phyloP scores from a whole-genome alignment of 2,113 vertebrate genomes.

The Apeltes quadracus region DNA sequence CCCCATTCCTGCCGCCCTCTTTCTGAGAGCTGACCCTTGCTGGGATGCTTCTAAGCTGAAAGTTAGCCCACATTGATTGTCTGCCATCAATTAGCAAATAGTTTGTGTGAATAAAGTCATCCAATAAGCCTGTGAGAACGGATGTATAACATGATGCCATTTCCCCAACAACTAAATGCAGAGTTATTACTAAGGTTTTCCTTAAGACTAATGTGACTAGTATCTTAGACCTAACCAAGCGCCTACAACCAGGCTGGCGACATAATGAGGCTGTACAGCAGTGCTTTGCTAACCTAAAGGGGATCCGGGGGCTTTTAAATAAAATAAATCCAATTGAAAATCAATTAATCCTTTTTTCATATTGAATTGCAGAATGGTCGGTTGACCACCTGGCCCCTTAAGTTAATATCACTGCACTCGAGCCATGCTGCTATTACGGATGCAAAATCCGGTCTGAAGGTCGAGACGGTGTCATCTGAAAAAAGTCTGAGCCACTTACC shows the following conservation, averaged over 20 bases:
- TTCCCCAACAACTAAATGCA: conserved; percentile 2
- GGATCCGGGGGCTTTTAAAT: background rate
- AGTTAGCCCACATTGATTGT: conserved; percentile 61
- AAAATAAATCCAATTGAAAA: background rate
- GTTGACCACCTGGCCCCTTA: background rate
- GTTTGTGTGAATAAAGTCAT: background rate
- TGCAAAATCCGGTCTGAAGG: background rate
- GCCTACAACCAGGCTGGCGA: background rate
- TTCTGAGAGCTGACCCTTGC: conserved; percentile 64
- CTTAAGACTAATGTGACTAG: background rate
- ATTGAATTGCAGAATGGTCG: background rate
- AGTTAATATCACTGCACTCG: background rate
- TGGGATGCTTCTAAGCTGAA: conserved; percentile 58
- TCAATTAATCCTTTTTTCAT: background rate
- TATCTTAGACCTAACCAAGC: background rate
- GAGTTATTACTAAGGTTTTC: conserved; percentile 20
- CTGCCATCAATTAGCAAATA: conserved; percentile 46
- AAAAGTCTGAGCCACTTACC: conserved; percentile 85
- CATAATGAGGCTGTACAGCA: background rate
- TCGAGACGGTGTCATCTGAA: too few relatives aligned
- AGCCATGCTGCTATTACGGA: background rate
- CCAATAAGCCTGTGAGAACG: conserved; percentile 15
- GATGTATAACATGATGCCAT: conserved; percentile 5
- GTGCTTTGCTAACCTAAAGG: background rate
- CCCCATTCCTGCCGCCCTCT: conserved; percentile 68